Conservation (phyloP, 2,113 vertebrate species). For the Nerophis lumbriciformis region DNA sequence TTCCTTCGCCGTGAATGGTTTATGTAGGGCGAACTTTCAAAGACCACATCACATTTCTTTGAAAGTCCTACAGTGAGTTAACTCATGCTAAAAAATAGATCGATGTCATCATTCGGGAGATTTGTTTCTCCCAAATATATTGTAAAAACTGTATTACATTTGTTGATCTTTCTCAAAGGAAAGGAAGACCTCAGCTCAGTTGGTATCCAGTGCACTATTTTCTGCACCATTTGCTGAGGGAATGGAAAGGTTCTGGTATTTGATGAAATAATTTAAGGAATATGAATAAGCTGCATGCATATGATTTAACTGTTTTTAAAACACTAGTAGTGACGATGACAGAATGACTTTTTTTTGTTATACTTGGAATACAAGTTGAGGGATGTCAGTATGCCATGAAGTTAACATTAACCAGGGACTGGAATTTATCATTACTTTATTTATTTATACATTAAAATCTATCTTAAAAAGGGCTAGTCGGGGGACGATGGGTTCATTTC, state of each 20-base stretch:
- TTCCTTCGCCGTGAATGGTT: slow-evolving; percentile 24
- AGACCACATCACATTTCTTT: slow-evolving; percentile 10
- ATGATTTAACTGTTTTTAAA: slow-evolving; percentile 33
- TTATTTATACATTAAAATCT: slow-evolving; percentile 23
- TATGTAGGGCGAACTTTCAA: slow-evolving; percentile 7
- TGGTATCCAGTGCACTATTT: slow-evolving; percentile 35
- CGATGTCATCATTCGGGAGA: slow-evolving; percentile 24
- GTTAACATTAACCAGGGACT: slow-evolving; percentile 9
- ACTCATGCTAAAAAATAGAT: slow-evolving; percentile 35
- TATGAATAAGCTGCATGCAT: slow-evolving; percentile 21
- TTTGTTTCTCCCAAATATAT: slow-evolving; percentile 1
- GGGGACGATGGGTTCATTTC: slow-evolving; percentile 55
- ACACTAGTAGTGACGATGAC: slow-evolving; percentile 16
- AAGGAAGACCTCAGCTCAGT: slow-evolving; percentile 31
- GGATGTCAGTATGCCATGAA: slow-evolving; percentile 22
- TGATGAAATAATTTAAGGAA: slow-evolving; percentile 26
- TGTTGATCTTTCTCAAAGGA: slow-evolving; percentile 42
- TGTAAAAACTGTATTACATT: slow-evolving; percentile 14
- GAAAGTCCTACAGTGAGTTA: slow-evolving; percentile 9
- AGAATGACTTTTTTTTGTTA: slow-evolving; percentile 23
- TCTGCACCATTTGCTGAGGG: slow-evolving; percentile 52
- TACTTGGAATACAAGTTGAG: slow-evolving; percentile 26
- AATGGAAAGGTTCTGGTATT: slow-evolving; percentile 44
- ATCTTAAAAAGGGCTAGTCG: slow-evolving; percentile 9
- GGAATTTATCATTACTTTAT: slow-evolving; percentile 16